Evolutionary conservation across 2,888 invertebrate species (phyloP), one percentile per base, ranked within the genome.

Genomic region (Mimumesa dahlbomi): DNA sequence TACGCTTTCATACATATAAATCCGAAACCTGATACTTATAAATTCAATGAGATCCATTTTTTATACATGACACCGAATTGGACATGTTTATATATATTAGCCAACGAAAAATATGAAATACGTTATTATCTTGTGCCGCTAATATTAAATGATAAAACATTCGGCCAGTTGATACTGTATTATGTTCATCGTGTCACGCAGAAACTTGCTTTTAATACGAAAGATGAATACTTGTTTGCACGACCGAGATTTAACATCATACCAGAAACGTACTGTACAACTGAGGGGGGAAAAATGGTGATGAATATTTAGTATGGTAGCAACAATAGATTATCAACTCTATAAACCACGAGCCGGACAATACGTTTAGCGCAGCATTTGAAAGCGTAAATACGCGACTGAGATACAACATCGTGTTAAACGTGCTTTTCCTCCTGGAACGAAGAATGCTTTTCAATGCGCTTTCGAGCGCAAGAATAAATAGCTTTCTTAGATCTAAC

Each of bases 241-340:
- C 45, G 13, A 48, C 14, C 46, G 16, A 9, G 16, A 34, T 9
- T 16, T 38, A 46, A 38, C 11, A 22, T 14, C 48, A 29, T 6
- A 36, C 4, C 1, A 36, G 16, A 36, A 2, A 25, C 11, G 25
- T 31, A 38, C 18, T 43, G 40, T 13, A 11, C 29, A 34, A 9
- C 40, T 11, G 18, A 36, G 42, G 58, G 22, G 53, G 11, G 11
- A 19, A 46, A 69, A 59, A 21, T 21, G 34, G 40, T 46, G 68
- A 68, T 68, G 69, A 69, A 69, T 59, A 61, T 69, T 68, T 68
- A 68, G 59, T 40, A 38, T 45, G 61, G 68, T 38, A 54, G 53
- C 53, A 53, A 69, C 59, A 50, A 68, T 68, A 68, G 68, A 68
- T 72, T 64, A 59, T 64, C 64, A 56, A 21, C 54, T 13, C 42